These are phyloP conservation scores for Ageneiosus marmoratus DNA, from an alignment of 2,113 vertebrate genomes.

Conservation along the genomic window DNA sequence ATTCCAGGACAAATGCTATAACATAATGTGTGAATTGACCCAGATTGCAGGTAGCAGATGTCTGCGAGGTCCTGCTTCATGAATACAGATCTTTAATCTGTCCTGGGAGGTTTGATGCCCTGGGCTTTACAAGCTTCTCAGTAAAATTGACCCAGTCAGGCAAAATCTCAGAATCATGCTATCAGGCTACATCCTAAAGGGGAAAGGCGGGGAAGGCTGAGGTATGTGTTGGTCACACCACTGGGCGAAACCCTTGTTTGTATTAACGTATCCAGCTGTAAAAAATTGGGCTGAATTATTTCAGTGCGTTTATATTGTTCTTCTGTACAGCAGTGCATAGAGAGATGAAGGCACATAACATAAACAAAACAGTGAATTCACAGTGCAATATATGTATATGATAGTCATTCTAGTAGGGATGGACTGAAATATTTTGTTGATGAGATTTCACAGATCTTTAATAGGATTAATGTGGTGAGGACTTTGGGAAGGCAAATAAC, in stretches of 20 bases:
- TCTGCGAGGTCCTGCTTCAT: slow-evolving; percentile 66
- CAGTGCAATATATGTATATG: not conserved
- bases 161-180: slow-evolving; percentile 32
- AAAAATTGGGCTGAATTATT: slow-evolving; percentile 56
- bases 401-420: too few species aligned
- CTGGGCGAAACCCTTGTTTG: slow-evolving; percentile 53
- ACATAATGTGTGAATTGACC: slow-evolving; percentile 78
- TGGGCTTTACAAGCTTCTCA: slow-evolving; percentile 47
- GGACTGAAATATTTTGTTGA: too few species aligned
- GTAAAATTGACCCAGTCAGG: slow-evolving; percentile 25
- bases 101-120: slow-evolving; percentile 63
- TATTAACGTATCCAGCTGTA: slow-evolving; percentile 58
- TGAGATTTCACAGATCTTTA: too few species aligned
- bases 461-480: too few species aligned
- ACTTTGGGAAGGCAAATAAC: too few species aligned
- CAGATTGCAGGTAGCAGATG: slow-evolving; percentile 75
- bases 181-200: slow-evolving; percentile 54
- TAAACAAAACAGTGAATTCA: not conserved
- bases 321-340: not conserved
- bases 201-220: slow-evolving; percentile 43
- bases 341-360: slow-evolving; percentile 25
- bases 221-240: slow-evolving; percentile 56
- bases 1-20: slow-evolving; percentile 66
- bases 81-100: slow-evolving; percentile 72
- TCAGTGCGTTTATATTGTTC: slow-evolving; percentile 49